phyloP scores from a whole-genome alignment of 1,140 invertebrate genomes.

The Lethrus apterus region DNA sequence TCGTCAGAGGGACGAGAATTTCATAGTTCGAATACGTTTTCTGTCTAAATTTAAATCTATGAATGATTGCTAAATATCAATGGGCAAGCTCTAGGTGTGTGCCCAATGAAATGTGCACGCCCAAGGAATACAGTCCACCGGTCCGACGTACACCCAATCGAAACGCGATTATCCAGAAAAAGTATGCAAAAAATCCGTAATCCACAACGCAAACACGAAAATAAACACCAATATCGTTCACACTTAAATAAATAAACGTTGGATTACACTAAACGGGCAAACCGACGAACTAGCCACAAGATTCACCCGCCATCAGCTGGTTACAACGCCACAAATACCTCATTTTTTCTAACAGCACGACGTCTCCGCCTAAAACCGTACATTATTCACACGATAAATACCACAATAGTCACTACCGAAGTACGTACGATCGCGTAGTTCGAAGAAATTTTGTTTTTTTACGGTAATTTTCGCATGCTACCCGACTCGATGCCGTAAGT shows the following conservation, averaged over 20 bases:
- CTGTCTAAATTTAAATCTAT: slow-evolving; percentile 26
- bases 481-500: slow-evolving; percentile 38
- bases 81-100: slow-evolving; percentile 34
- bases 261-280: slow-evolving; percentile 18
- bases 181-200: slow-evolving; percentile 4
- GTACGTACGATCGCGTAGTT: slow-evolving; percentile 3
- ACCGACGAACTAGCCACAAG: slow-evolving; percentile 27
- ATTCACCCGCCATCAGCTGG: slow-evolving; percentile 43
- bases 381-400: slow-evolving; percentile 27
- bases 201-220: background rate
- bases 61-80: slow-evolving; percentile 36
- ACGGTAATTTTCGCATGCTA: slow-evolving; percentile 32
- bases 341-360: slow-evolving; percentile 24
- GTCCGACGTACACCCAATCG: background rate
- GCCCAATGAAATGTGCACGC: slow-evolving; percentile 33
- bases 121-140: slow-evolving; percentile 22
- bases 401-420: background rate
- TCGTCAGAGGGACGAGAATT: slow-evolving; percentile 30
- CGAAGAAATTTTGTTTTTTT: slow-evolving; percentile 16
- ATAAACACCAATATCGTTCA: slow-evolving; percentile 3
- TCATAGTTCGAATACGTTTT: slow-evolving; percentile 7
- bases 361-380: slow-evolving; percentile 17
- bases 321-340: slow-evolving; percentile 35
- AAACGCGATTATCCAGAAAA: slow-evolving; percentile 8
- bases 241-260: slow-evolving; percentile 4